phyloP scores from a whole-genome alignment of 1,140 invertebrate genomes.

The Dinoponera quadriceps region DNA sequence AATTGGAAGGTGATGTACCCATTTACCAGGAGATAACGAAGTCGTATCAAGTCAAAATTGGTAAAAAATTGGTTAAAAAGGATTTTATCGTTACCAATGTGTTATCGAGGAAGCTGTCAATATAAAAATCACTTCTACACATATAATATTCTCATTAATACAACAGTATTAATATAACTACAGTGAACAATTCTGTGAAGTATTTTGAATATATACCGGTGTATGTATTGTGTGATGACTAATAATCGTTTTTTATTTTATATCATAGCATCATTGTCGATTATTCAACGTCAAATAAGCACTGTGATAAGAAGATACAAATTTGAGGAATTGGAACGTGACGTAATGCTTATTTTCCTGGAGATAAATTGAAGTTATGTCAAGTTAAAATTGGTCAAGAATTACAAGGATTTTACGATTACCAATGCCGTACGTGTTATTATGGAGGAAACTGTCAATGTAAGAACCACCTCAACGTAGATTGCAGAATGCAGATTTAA shows the following conservation, averaged over 20 bases:
- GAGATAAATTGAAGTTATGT: constrained; percentile 76
- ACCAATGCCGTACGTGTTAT: constrained; percentile 66
- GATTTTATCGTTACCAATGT: too few species aligned
- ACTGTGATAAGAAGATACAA: constrained; percentile 77
- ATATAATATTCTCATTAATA: too few species aligned
- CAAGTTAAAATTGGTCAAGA: constrained; percentile 69
- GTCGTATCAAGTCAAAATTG: too few species aligned
- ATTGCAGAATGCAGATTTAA: constrained; percentile 59
- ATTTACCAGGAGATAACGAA: too few species aligned
- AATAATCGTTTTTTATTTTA: constrained; percentile 7
- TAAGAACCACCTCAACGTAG: constrained; percentile 58
- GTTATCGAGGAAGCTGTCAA: too few species aligned
- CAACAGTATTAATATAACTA: too few species aligned
- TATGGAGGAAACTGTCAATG: constrained; percentile 64
- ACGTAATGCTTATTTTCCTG: constrained; percentile 77
- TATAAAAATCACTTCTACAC: too few species aligned
- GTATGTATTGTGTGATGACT: too few species aligned
- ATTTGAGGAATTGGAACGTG: constrained; percentile 78
- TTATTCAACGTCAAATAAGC: constrained; percentile 7
- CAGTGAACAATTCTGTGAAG: too few species aligned
- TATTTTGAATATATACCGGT: too few species aligned
- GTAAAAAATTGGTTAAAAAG: too few species aligned
- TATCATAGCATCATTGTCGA: constrained; percentile 3
- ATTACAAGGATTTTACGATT: constrained; percentile 73
- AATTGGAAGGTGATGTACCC: too few species aligned